Evolutionary conservation across 2,888 invertebrate genomes (phyloP).

Genomic region (Limnephilus auricula): DNA sequence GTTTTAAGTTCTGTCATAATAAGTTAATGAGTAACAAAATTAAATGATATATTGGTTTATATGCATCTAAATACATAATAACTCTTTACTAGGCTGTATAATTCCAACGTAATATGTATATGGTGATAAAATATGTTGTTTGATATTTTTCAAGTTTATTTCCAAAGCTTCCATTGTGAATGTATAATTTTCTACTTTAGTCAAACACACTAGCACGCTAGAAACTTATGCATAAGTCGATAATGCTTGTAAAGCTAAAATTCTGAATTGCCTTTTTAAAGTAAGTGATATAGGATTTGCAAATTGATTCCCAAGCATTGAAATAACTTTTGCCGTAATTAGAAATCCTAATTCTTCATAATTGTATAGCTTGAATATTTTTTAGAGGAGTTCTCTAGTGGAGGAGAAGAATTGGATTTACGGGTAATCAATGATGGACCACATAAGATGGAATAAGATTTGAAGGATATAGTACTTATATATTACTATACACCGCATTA

Average conservation of each 20-base stretch:
- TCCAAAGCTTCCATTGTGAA: neutral
- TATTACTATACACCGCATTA: slow-evolving; percentile 30
- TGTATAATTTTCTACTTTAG: slow-evolving; percentile 32
- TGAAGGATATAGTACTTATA: neutral
- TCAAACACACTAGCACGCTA: slow-evolving; percentile 47
- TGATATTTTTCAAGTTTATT: neutral
- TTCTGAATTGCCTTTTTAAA: slow-evolving; percentile 60
- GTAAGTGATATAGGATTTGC: slow-evolving; percentile 51
- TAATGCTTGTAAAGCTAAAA: slow-evolving; percentile 53
- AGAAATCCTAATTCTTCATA: slow-evolving; percentile 34
- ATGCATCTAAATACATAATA: neutral
- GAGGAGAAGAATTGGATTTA: slow-evolving; percentile 30
- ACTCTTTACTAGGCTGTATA: neutral
- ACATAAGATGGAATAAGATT: slow-evolving; percentile 39
- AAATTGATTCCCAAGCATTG: slow-evolving; percentile 29
- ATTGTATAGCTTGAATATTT: slow-evolving; percentile 6
- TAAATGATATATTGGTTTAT: neutral
- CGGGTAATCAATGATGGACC: slow-evolving; percentile 48
- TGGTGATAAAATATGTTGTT: neutral
- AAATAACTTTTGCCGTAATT: slow-evolving; percentile 2
- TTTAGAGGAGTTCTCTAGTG: slow-evolving; percentile 10
- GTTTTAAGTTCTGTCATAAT: neutral
- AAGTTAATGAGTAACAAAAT: neutral
- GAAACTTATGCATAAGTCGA: slow-evolving; percentile 49
- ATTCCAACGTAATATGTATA: neutral